These are phyloP conservation scores for Lepidothrix coronata DNA, from an alignment of 2,113 vertebrate genomes.

Conservation along the genomic window DNA sequence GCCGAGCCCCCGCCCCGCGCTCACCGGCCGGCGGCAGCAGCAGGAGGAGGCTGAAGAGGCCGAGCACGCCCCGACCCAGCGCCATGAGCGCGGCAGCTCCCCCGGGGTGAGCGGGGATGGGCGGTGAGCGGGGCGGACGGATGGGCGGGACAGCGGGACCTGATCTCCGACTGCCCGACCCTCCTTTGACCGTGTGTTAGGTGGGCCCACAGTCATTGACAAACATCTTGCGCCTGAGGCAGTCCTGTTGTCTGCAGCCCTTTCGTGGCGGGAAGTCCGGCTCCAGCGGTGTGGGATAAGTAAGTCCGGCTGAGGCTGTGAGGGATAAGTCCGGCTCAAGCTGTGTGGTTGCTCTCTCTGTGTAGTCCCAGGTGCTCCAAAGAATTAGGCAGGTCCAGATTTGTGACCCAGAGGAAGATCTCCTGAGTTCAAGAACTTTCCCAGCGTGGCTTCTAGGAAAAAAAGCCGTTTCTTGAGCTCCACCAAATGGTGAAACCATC, in stretches of 20 bases:
- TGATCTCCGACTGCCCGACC: fast-evolving
- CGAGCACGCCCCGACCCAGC: fast-evolving
- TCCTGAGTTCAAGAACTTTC: not conserved
- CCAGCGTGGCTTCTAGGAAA: not conserved
- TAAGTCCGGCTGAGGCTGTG: not conserved
- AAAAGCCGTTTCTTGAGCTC: not conserved
- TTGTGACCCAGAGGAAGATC: not conserved
- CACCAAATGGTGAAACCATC: not conserved
- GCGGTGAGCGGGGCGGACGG: not conserved
- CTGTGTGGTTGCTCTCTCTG: not conserved
- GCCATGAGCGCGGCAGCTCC: not conserved
- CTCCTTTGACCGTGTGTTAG: no score
- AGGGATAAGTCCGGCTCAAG: no score
- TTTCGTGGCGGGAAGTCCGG: not conserved
- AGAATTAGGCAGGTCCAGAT: not conserved
- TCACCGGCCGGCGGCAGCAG: not conserved
- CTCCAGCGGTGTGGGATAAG: no score
- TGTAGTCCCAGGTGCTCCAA: not conserved
- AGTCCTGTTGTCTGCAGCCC: not conserved
- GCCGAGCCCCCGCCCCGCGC: not conserved
- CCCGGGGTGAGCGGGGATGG: not conserved
- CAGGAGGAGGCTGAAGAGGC: not conserved
- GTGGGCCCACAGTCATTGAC: not conserved
- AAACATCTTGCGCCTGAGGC: no score
- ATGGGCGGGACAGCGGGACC: no score